Base-by-base conservation (phyloP, 2,797 vertebrate species). In the Austrolebias charrua region DNA sequence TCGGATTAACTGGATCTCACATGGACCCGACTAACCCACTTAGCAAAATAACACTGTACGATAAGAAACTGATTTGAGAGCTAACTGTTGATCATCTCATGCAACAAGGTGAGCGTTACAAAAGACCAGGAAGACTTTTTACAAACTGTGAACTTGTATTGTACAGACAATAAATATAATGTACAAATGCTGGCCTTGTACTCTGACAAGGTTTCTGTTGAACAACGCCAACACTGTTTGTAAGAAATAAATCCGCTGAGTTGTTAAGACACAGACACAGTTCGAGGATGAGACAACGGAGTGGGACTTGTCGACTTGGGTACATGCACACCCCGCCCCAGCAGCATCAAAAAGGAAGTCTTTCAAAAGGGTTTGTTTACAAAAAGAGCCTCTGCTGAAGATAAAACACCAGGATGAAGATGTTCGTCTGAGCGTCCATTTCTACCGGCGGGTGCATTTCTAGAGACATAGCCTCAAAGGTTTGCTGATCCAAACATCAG, bases 131-230 rank as follows among this genome's bases (percentile, higher is more conserved):
- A 63, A 64, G 5, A 55, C 43, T 85, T 87, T 76, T 79, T 91
- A 90, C 84, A 91, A 94, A 93, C 89, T 83, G 84, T 90, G 92
- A 91, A 90, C 76, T 92, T 96, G 94, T 95, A 95, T 93, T 95
- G 94, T 95, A 94, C 93, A 94, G 95, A 97, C 94, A 92, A 93
- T 93, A 96, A 93, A 95, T 94, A 95, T 90, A 94, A 86, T 91
- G 95, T 95, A 95, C 94, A 96, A 97, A 96, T 92, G 86, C 80
- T 56, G 77, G 71, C 86, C 85, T 66, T 54, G 83, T 89, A 92
- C 91, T 92, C 90, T 90, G 92, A 95, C 94, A 93, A 88, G 93
- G 93, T 93, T 92, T 92, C 91, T 90, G 75, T 77, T 88, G 76
- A 81, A 89, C 79, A 89, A 87, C 88, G 89, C 89, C 76, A 85